A percentile compares a stretch with the other conserved stretches of the same genome.
Evolutionary conservation across 2,888 invertebrate genomes (phyloP).

Genomic region (Therioaphis trifolii): DNA sequence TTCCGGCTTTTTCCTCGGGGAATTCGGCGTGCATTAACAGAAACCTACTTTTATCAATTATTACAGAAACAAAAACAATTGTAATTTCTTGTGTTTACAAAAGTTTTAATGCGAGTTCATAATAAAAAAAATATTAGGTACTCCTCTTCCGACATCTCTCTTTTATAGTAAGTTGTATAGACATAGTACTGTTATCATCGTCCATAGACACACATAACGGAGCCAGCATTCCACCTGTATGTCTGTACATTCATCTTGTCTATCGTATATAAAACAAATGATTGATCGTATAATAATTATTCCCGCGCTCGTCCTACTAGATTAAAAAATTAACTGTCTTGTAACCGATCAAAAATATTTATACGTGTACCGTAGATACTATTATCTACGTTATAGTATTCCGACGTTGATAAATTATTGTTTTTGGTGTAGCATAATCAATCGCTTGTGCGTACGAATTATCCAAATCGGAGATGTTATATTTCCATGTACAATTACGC

Average conservation of each 20-base stretch:
- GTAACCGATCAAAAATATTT: background rate
- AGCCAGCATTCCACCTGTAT: constrained; percentile 9
- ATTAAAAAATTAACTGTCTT: background rate
- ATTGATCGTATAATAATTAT: background rate
- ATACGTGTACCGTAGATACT: too few relatives aligned
- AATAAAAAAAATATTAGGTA: background rate
- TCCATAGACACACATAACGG: background rate
- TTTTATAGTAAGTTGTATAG: background rate
- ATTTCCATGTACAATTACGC: too few relatives aligned
- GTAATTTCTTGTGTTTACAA: background rate
- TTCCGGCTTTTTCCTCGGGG: constrained; percentile 15
- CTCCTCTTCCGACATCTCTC: background rate
- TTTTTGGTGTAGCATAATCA: too few relatives aligned
- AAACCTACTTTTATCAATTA: constrained; percentile 41
- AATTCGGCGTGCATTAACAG: background rate
- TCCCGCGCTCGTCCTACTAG: background rate
- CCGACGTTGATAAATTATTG: too few relatives aligned
- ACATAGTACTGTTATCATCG: background rate
- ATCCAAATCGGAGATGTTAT: background rate
- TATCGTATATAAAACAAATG: background rate
- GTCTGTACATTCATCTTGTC: background rate
- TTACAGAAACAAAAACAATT: background rate
- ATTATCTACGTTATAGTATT: too few relatives aligned
- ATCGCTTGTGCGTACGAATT: background rate
- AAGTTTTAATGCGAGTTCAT: background rate